Conservation (phyloP, 1,140 invertebrate genomes). For the Carposina sasakii region DNA sequence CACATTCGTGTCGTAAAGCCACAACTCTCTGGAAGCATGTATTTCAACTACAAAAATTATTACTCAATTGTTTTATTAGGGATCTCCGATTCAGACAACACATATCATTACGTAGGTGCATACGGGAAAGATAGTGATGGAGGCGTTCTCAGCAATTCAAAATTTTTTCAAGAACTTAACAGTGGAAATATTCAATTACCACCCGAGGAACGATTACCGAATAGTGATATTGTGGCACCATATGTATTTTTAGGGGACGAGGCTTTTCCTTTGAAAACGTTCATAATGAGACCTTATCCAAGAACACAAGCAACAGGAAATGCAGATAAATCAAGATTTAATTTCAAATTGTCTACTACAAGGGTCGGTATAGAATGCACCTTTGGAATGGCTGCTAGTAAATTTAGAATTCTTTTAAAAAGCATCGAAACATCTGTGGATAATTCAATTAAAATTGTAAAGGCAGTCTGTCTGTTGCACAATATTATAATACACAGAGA, state of each 20-base stretch:
- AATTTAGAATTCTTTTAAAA: slow-evolving; percentile 8
- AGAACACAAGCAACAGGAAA: slow-evolving; percentile 8
- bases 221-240: slow-evolving; percentile 7
- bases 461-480: no score
- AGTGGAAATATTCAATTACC: slow-evolving; percentile 8
- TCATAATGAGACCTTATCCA: slow-evolving; percentile 13
- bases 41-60: slow-evolving; percentile 9
- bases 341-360: slow-evolving; percentile 9
- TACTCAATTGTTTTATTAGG: slow-evolving; percentile 8
- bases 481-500: no score
- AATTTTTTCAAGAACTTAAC: slow-evolving; percentile 8
- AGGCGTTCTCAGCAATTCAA: slow-evolving; percentile 12
- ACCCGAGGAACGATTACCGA: slow-evolving; percentile 7
- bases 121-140: slow-evolving; percentile 13
- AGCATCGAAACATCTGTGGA: no score
- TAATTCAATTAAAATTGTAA: no score
- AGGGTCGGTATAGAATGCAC: slow-evolving; percentile 7
- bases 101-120: slow-evolving; percentile 9
- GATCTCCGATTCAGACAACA: slow-evolving; percentile 10
- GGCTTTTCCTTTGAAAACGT: slow-evolving; percentile 9
- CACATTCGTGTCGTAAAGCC: slow-evolving; percentile 10
- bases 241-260: no score
- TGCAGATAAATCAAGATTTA: slow-evolving; percentile 9
- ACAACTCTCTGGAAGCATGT: slow-evolving; percentile 7
- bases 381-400: slow-evolving; percentile 1